phyloP scores from a whole-genome alignment of 2,888 invertebrate genomes.

The Cryptops parisi region DNA sequence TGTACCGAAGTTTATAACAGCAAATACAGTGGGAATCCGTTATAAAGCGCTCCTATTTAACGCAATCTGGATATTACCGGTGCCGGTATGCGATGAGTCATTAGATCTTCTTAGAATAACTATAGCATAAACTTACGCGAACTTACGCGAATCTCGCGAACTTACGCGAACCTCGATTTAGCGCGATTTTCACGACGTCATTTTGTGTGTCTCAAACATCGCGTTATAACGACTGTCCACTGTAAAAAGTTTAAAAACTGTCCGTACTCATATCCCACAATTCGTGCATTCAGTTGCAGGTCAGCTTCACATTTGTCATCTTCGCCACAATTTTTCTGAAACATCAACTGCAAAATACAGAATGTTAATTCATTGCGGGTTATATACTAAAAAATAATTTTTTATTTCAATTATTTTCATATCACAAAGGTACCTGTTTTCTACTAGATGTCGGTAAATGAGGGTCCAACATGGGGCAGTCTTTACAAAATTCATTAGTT shows the following conservation, averaged over 20 bases:
- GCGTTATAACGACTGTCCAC: background rate
- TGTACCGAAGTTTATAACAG: no score
- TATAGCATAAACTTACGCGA: no score
- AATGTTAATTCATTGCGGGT: background rate
- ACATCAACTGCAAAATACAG: background rate
- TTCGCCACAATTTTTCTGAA: conserved; percentile 4
- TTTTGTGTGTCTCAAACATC: background rate
- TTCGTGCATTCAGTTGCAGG: background rate
- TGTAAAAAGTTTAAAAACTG: background rate
- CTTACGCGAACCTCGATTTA: background rate
- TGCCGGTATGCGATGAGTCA: no score
- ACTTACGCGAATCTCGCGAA: no score
- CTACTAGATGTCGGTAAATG: background rate
- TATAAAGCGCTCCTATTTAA: no score
- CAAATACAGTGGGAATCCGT: no score
- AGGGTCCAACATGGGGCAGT: background rate
- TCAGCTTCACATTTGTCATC: conserved; percentile 1
- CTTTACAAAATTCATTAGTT: no score
- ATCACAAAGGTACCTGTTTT: background rate
- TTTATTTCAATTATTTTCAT: background rate
- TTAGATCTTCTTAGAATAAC: no score
- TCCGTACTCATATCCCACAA: background rate
- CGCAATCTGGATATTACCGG: no score
- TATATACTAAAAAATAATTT: background rate
- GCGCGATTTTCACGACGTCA: background rate